Evolutionary conservation across 35 echinoderm and acorn worm species (phyloP), one percentile per base, ranked within the genome.

Genomic region (Amphiura filiformis): DNA sequence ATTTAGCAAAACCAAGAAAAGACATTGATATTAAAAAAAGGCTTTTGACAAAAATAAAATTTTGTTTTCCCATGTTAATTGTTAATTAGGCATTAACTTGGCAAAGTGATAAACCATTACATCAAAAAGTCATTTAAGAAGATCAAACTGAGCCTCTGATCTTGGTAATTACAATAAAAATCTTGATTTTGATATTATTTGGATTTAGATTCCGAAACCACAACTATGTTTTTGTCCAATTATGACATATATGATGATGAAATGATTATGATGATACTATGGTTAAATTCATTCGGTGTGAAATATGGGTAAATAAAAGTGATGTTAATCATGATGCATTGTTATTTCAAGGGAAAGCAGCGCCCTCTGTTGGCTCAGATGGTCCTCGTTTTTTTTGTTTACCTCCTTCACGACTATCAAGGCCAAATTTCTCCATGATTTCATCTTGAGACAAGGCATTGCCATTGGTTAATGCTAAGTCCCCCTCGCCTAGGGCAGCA

Each of bases 401-500:
- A n/a, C 61, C 61, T 26, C 2, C 61, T 3, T 18, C 44, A 52
- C 7, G 44, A 52, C 31, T 33, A 13, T 85, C 56, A 1, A 85
- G 83, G 65, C 64, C 83, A 85, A 85, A 85, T 36, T 36, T 85
- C 56, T 85, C 83, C 52, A 65, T 35, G 64, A 85, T 85, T 85
- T 56, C 64, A 36, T 33, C 52, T 13, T 57, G 34, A 70, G 11
- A 15, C 22, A 85, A 28, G 32, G 83, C 47, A 22, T 31, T 85
- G 26, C 83, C 83, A 85, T 89, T 89, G 38, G 83, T 57, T 70
- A 32, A 61, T 84, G 70, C 88, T 81, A 36, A 94, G 76, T 65
- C 90, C 83, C 42, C 87, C 64, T 87, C 84, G 84, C 61, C 41
- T 81, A 57, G 49, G 78, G 84, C 79, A 34, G 93, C 82, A 52